A percentile compares a stretch with the other conserved stretches of the same genome.
Evolutionary conservation across 2,113 vertebrate species (phyloP).

Genomic region (Dasypus novemcinctus): DNA sequence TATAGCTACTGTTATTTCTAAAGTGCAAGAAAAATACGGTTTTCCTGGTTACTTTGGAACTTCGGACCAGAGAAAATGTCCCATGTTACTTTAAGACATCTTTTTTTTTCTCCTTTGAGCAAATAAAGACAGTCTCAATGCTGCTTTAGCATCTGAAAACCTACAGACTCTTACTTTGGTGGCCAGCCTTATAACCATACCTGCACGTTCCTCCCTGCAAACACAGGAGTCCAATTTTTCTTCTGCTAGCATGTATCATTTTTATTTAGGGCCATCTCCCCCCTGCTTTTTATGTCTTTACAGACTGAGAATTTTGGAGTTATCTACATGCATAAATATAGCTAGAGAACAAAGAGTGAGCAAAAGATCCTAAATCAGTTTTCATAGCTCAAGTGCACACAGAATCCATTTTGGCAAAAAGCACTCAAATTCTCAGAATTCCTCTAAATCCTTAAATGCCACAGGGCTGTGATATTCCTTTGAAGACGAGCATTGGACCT

Average conservation of each 20-base stretch:
- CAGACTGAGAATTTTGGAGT: neutral
- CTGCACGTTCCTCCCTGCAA: accelerated
- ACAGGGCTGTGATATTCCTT: slow-evolving; percentile 69
- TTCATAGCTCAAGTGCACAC: slow-evolving; percentile 51
- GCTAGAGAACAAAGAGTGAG: slow-evolving; percentile 15
- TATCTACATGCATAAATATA: slow-evolving; percentile 6
- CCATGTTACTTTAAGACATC: neutral
- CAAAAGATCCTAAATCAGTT: slow-evolving; percentile 39
- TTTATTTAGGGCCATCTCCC: neutral
- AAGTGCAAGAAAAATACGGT: neutral
- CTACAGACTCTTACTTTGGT: accelerated
- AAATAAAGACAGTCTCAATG: neutral
- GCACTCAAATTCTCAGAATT: slow-evolving; percentile 60
- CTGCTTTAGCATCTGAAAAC: neutral
- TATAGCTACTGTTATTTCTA: neutral
- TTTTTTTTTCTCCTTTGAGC: neutral
- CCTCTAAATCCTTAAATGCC: slow-evolving; percentile 73
- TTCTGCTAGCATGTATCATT: neutral
- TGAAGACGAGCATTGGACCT: slow-evolving; percentile 78
- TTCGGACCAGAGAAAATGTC: neutral
- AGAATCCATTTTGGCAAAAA: slow-evolving; percentile 65
- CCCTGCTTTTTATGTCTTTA: neutral
- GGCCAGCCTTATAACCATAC: neutral
- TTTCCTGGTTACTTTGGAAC: neutral
- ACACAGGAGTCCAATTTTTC: neutral